Conservation (phyloP, 2,797 vertebrate genomes). For the Nasua narica region DNA sequence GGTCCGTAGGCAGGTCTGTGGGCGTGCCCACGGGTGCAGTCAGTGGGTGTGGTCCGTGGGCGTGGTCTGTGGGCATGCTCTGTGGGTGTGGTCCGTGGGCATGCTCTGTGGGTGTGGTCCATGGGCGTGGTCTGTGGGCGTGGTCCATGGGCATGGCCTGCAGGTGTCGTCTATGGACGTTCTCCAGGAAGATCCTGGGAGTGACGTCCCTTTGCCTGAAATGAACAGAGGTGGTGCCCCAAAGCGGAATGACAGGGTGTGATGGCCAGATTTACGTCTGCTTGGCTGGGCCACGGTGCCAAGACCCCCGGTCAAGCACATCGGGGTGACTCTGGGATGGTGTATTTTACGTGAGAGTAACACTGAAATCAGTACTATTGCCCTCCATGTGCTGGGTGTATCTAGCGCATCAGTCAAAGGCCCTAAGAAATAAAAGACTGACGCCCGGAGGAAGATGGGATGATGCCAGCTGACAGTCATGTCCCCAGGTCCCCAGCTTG, state of each 20-base stretch:
- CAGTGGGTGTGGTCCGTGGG: too few species aligned
- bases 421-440: background rate
- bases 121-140: too few species aligned
- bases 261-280: background rate
- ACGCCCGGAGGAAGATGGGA: background rate
- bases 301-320: background rate
- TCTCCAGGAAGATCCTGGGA: background rate
- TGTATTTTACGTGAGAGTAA: background rate
- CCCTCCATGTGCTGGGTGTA: background rate
- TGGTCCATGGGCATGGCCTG: too few species aligned
- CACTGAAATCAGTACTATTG: background rate
- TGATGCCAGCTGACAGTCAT: background rate
- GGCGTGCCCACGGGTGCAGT: too few species aligned
- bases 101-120: too few species aligned
- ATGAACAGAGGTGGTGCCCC: background rate
- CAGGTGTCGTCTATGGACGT: background rate
- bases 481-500: background rate
- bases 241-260: fast-evolving
- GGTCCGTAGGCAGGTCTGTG: too few species aligned
- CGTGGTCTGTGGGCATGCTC: too few species aligned
- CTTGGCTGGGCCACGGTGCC: background rate
- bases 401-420: background rate
- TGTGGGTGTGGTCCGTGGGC: too few species aligned
- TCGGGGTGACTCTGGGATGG: background rate
- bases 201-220: background rate